A percentile compares a stretch with the other conserved stretches of the same genome.
These are phyloP conservation scores for Prosopocoilus inquinatus DNA, from an alignment of 2,888 invertebrate genomes.

Conservation along the genomic window DNA sequence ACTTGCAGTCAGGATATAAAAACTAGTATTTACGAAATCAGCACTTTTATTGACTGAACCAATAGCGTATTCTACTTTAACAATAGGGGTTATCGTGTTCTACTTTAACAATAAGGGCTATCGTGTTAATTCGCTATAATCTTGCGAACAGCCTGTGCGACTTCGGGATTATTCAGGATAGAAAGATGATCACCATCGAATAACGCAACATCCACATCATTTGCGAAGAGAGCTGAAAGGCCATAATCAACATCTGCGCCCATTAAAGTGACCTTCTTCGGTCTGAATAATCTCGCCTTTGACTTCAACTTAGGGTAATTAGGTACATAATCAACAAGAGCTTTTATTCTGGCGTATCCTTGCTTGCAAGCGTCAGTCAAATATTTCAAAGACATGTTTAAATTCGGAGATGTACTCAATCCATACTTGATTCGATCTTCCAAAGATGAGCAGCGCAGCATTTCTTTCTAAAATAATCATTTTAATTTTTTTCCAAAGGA, in stretches of 20 bases:
- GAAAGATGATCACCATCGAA: conserved; percentile 73
- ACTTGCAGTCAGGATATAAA: too few relatives aligned
- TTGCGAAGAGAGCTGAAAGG: conserved; percentile 55
- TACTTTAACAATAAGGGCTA: too few relatives aligned
- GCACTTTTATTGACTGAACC: too few relatives aligned
- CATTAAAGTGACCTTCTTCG: conserved; percentile 58
- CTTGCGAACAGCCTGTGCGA: conserved; percentile 60
- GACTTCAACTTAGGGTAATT: conserved; percentile 49
- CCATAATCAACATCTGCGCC: conserved; percentile 64
- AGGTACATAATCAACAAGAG: conserved; percentile 54
- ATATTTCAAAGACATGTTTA: conserved; percentile 44
- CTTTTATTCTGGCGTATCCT: conserved; percentile 57
- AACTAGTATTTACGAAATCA: too few relatives aligned
- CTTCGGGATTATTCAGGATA: conserved; percentile 64
- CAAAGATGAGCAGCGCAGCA: conserved; percentile 1
- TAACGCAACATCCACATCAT: conserved; percentile 58
- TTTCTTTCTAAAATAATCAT: too few relatives aligned
- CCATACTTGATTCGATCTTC: conserved; percentile 12
- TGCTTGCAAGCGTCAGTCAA: conserved; percentile 47
- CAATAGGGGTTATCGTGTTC: too few relatives aligned
- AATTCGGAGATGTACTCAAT: conserved; percentile 38
- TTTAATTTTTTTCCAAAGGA: background rate
- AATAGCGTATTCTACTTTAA: too few relatives aligned
- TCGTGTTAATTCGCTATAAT: background rate
- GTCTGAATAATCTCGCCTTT: conserved; percentile 62